Conservation (phyloP, 2,888 invertebrate species). For the Mycalesis mineus region DNA sequence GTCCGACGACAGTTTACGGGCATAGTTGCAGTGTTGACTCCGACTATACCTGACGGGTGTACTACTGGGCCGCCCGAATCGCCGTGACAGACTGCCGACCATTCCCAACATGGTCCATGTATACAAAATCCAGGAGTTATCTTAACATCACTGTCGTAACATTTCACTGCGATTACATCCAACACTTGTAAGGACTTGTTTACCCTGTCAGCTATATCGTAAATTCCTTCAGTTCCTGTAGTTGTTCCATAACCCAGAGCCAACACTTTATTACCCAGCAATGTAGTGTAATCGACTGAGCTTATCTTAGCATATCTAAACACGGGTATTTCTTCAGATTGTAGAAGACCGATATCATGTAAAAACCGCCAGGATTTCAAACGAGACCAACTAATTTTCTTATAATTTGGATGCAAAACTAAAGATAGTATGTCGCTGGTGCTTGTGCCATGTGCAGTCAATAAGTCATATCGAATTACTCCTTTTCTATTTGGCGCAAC, state of each 20-base stretch:
- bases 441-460: too few relatives aligned
- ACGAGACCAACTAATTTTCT: too few relatives aligned
- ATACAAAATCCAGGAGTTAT: conserved; percentile 3
- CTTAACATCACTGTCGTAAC: not conserved
- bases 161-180: conserved; percentile 4
- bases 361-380: too few relatives aligned
- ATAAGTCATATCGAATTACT: too few relatives aligned
- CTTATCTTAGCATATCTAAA: conserved; percentile 12
- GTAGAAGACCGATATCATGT: conserved; percentile 12
- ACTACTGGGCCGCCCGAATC: conserved; percentile 15
- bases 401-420: too few relatives aligned
- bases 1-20: too few relatives aligned
- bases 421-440: too few relatives aligned
- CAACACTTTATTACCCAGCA: conserved; percentile 4
- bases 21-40: too few relatives aligned
- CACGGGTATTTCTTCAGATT: conserved; percentile 1
- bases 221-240: not conserved
- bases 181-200: conserved; percentile 17
- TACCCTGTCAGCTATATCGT: not conserved
- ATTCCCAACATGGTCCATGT: conserved; percentile 5
- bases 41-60: too few relatives aligned
- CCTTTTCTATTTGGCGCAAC: too few relatives aligned
- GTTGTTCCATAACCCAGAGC: conserved; percentile 9
- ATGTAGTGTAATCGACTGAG: conserved; percentile 8
- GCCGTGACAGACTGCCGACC: conserved; percentile 2